A percentile compares a stretch with the other conserved stretches of the same genome.
These are phyloP conservation scores for Saturnia japonica DNA, from an alignment of 2,888 invertebrate species.

Conservation along the genomic window DNA sequence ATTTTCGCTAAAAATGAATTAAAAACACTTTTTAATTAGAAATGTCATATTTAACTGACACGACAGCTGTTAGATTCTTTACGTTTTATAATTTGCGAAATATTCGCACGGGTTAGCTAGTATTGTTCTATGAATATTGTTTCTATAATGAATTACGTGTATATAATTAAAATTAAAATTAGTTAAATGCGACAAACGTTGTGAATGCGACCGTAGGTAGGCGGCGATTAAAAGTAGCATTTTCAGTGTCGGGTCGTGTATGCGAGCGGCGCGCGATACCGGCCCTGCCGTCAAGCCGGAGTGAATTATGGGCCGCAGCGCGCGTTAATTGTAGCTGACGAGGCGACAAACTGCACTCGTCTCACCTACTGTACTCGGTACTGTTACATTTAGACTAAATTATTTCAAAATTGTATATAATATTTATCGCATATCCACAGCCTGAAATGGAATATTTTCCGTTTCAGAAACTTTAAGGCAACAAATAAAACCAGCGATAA, in stretches of 20 bases:
- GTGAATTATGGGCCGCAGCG: slow-evolving; percentile 60
- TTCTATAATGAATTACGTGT: not conserved
- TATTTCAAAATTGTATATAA: not conserved
- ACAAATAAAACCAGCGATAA: too few species aligned
- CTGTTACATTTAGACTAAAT: slow-evolving; percentile 11
- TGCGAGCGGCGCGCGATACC: slow-evolving; percentile 48
- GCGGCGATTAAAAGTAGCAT: slow-evolving; percentile 57
- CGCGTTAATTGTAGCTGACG: slow-evolving; percentile 66
- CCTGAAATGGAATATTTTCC: too few species aligned
- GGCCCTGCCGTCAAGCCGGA: slow-evolving; percentile 48
- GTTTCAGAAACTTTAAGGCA: too few species aligned
- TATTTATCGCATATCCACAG: not conserved
- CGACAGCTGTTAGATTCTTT: too few species aligned
- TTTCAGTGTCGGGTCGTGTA: slow-evolving; percentile 48
- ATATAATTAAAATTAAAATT: not conserved
- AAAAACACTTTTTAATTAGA: too few species aligned
- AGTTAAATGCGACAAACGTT: slow-evolving; percentile 43
- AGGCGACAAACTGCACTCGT: slow-evolving; percentile 33
- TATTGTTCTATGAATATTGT: not conserved
- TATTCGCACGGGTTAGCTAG: not conserved
- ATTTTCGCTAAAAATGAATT: too few species aligned
- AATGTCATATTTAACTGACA: too few species aligned
- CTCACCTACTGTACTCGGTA: slow-evolving; percentile 36
- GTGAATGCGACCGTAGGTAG: slow-evolving; percentile 46
- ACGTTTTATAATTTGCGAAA: not conserved